These are phyloP conservation scores for chimpanzee (Pan troglodytes) DNA, from an alignment of 2,113 vertebrate genomes.

Conservation along the genomic window DNA sequence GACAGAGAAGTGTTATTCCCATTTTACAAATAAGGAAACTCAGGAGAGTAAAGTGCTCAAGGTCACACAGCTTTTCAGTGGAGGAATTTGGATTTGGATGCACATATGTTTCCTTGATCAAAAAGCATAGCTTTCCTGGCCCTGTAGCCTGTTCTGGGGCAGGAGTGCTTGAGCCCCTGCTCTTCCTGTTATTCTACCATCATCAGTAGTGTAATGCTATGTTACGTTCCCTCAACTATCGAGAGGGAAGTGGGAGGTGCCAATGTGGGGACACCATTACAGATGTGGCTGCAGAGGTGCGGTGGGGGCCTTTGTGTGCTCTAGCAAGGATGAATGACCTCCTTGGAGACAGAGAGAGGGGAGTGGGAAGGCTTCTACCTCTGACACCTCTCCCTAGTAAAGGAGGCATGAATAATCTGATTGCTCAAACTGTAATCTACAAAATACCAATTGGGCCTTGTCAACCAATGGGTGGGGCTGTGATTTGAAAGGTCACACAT, in stretches of 20 bases:
- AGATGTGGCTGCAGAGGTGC: background rate
- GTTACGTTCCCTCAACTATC: background rate
- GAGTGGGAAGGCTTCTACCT: too few species aligned
- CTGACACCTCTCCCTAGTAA: background rate
- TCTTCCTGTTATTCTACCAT: background rate
- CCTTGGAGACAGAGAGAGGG: background rate
- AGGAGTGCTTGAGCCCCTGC: background rate
- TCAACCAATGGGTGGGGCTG: background rate
- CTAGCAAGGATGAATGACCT: background rate
- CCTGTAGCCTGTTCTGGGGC: background rate
- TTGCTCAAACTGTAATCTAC: background rate
- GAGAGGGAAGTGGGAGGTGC: background rate
- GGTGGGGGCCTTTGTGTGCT: background rate
- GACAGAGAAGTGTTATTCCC: background rate
- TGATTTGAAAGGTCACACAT: background rate
- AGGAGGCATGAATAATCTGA: background rate
- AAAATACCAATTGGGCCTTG: accelerated
- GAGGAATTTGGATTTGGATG: too few species aligned
- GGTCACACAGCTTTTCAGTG: background rate
- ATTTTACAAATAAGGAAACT: background rate
- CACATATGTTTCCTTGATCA: background rate
- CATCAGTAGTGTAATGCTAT: accelerated
- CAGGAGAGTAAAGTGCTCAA: background rate
- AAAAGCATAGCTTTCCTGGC: background rate
- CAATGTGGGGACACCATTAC: background rate